These are phyloP conservation scores for Lithophane semibrunnea DNA, from an alignment of 2,888 invertebrate species.

Conservation along the genomic window DNA sequence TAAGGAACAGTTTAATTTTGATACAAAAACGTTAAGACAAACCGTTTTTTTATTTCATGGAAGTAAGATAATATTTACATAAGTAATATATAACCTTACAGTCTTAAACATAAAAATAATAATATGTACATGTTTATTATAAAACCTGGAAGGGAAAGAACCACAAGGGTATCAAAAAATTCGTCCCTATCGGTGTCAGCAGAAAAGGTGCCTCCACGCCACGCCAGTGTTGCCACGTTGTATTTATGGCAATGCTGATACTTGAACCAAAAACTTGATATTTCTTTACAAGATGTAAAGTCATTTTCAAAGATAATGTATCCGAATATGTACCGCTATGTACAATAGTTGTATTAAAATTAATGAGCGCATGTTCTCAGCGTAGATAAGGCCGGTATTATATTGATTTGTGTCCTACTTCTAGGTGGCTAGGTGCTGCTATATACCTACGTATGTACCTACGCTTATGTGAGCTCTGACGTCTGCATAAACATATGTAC, in stretches of 20 bases:
- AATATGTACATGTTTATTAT: too few relatives aligned
- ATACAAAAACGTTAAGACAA: too few relatives aligned
- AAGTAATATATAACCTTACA: too few relatives aligned
- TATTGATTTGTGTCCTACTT: slow-evolving; percentile 60
- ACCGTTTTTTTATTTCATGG: too few relatives aligned
- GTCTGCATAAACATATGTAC: slow-evolving; percentile 30
- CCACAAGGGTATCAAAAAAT: not conserved
- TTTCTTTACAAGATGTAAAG: slow-evolving; percentile 7
- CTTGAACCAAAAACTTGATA: not conserved
- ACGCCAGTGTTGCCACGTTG: too few relatives aligned
- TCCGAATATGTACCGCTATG: slow-evolving; percentile 1
- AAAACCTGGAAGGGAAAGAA: too few relatives aligned
- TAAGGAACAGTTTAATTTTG: not conserved
- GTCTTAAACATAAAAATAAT: too few relatives aligned
- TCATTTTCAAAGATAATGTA: slow-evolving; percentile 17
- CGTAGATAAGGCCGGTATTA: slow-evolving; percentile 31
- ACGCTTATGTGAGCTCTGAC: slow-evolving; percentile 40
- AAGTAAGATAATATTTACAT: too few relatives aligned
- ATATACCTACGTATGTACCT: slow-evolving; percentile 29
- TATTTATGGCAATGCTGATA: too few relatives aligned
- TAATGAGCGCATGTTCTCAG: slow-evolving; percentile 48
- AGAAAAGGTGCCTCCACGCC: not conserved
- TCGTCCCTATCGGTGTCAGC: not conserved
- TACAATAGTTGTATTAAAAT: slow-evolving; percentile 42
- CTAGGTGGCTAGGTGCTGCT: slow-evolving; percentile 47